Evolutionary conservation across 2,888 invertebrate species (phyloP), one percentile per base, ranked within the genome.

Genomic region (Eristalis pertinax): DNA sequence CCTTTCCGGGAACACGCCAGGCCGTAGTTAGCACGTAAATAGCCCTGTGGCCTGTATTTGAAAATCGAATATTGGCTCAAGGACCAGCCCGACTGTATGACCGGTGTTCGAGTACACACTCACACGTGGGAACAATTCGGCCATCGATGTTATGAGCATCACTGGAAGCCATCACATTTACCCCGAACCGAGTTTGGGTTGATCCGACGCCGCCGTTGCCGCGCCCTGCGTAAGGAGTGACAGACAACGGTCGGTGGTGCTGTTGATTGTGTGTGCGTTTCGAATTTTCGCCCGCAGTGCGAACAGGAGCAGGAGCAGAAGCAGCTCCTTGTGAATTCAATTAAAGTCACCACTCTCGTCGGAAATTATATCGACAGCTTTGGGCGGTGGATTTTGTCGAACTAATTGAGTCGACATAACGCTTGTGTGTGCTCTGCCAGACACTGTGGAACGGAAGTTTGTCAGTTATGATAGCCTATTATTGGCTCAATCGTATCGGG

Each of bases 311-410:
- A 5, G 60, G 13, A 60, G 60, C 60, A 60, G 60, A 1, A 60
- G 60, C 64, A 68, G 63, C 50, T 80, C 68, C 80, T 74, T 80
- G 63, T 68, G 74, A 80, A 80, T 80, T 80, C 80, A 80, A 80
- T 80, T 80, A 74, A 74, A 80, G 74, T 68, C 74, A 80, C 50
- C 74, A 80, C 74, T 80, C 67, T 80, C 63, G 60, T 74, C 68
- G 80, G 80, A 74, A 80, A 73, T 80, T 74, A 68, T 79, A 79
- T 79, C 43, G 79, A 73, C 79, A 73, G 79, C 73, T 79, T 67
- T 67, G 79, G 79, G 78, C 80, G 56, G 26, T 26, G 24, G 50
- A 80, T 68, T 80, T 74, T 80, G 74, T 56, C 73, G 67, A 68
- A 68, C 80, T 74, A 80, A 80, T 74, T 73, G 80, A 80, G 68